A percentile compares a stretch with the other conserved stretches of the same genome.
These are phyloP conservation scores for Enteromius radiatus DNA, from an alignment of 2,797 vertebrate genomes.

Conservation along the genomic window DNA sequence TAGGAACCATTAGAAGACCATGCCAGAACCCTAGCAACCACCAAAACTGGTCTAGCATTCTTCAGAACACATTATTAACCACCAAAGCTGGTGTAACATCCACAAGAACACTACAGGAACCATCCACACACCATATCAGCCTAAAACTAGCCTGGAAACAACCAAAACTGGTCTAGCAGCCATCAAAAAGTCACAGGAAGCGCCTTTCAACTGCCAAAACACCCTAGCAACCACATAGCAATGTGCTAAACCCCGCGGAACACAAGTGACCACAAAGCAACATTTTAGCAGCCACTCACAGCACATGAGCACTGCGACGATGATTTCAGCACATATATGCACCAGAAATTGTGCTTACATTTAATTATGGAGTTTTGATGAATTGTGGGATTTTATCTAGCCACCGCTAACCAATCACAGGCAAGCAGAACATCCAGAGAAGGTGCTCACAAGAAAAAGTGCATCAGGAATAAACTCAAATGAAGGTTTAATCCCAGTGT, in stretches of 20 bases:
- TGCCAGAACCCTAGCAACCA: not conserved
- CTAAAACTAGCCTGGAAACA: not conserved
- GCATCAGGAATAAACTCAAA: slow-evolving; percentile 44
- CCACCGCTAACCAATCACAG: not conserved
- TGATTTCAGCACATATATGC: not conserved
- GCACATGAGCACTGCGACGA: not conserved
- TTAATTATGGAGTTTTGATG: slow-evolving; percentile 20
- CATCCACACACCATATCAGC: not conserved
- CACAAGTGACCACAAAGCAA: not conserved
- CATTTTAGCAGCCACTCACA: not conserved
- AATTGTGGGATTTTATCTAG: slow-evolving; percentile 17
- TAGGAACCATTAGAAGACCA: not conserved
- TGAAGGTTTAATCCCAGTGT: slow-evolving; percentile 51
- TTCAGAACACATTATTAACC: not conserved
- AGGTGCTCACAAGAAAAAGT: slow-evolving; percentile 33
- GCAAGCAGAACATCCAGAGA: slow-evolving; percentile 3
- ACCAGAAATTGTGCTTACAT: not conserved
- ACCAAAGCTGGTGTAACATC: not conserved
- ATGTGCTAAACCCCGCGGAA: not conserved
- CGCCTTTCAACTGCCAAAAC: not conserved
- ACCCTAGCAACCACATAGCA: not conserved
- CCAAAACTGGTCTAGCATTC: no score
- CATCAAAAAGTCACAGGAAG: not conserved
- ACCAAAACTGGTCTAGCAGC: not conserved
- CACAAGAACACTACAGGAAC: not conserved